Evolutionary conservation across 1,140 invertebrate genomes (phyloP).

Genomic region (Zaprionus davidi): DNA sequence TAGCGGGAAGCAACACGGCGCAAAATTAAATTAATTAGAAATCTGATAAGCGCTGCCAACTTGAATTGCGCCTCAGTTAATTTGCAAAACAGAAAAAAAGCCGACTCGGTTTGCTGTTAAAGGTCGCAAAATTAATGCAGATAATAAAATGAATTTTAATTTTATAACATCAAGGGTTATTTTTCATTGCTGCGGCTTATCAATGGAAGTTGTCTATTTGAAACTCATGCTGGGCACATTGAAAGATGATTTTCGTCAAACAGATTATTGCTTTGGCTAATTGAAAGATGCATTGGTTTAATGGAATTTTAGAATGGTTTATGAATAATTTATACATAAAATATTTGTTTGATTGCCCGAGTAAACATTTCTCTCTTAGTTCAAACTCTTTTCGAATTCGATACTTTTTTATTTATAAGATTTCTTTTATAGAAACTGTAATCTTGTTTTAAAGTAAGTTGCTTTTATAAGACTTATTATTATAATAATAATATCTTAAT

Average conservation of each 20-base stretch:
- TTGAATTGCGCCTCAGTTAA: constrained; percentile 79
- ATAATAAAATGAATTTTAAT: constrained; percentile 31
- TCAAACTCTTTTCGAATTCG: too few relatives aligned
- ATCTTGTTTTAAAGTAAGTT: too few relatives aligned
- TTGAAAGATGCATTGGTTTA: background rate
- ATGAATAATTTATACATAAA: too few relatives aligned
- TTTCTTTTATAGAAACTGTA: too few relatives aligned
- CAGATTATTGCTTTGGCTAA: background rate
- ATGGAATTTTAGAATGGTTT: too few relatives aligned
- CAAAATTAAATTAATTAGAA: constrained; percentile 83
- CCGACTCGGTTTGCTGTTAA: constrained; percentile 31
- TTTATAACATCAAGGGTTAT: constrained; percentile 12
- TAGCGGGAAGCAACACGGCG: constrained; percentile 50
- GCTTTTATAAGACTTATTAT: too few relatives aligned
- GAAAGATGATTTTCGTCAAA: background rate
- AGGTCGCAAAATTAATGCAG: constrained; percentile 21
- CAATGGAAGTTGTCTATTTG: background rate
- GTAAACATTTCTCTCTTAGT: too few relatives aligned
- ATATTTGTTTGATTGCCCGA: too few relatives aligned
- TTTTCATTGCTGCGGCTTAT: background rate
- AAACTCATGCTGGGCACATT: background rate
- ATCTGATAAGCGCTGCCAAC: constrained; percentile 73
- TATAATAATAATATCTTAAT: background rate
- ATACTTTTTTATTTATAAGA: too few relatives aligned
- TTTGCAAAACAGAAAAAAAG: constrained; percentile 45